Evolutionary conservation across 2,888 invertebrate genomes (phyloP).

Genomic region (Aphidoletes aphidimyza): DNA sequence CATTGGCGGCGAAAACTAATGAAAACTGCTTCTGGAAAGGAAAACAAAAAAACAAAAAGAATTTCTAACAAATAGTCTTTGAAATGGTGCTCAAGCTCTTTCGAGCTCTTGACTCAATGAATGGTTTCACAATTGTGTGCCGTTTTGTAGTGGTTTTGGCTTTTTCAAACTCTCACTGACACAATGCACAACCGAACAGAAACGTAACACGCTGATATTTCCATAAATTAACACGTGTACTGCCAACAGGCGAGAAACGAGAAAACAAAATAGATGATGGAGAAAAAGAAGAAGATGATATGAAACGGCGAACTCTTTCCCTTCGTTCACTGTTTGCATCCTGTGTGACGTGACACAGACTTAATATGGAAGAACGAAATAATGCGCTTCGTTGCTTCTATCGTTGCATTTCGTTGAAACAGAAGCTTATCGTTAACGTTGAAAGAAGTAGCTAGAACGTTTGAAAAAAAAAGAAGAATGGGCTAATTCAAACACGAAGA

Average conservation of each 20-base stretch:
- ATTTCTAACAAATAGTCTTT: slow-evolving; percentile 52
- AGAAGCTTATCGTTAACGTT: too few species aligned
- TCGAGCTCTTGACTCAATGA: slow-evolving; percentile 9
- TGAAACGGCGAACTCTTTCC: not conserved
- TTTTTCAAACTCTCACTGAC: slow-evolving; percentile 21
- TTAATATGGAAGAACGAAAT: not conserved
- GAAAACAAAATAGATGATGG: too few species aligned
- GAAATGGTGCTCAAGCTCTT: not conserved
- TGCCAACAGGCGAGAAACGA: not conserved
- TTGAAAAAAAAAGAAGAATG: not conserved
- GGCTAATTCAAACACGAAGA: slow-evolving; percentile 32
- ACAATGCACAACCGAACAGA: not conserved
- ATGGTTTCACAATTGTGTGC: slow-evolving; percentile 1
- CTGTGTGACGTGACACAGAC: not conserved
- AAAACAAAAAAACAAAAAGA: too few species aligned
- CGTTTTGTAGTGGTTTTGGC: slow-evolving; percentile 34
- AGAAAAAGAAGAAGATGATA: too few species aligned
- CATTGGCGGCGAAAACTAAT: not conserved
- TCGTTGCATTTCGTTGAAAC: slow-evolving; percentile 39
- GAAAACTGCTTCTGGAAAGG: slow-evolving; percentile 5
- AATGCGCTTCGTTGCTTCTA: not conserved
- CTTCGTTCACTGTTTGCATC: not conserved
- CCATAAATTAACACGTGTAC: slow-evolving; percentile 48
- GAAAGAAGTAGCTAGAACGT: too few species aligned
- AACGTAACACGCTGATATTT: slow-evolving; percentile 19